Evolutionary conservation across 2,888 invertebrate species (phyloP), one percentile per base, ranked within the genome.

Genomic region (Cosmopolites sordidus): DNA sequence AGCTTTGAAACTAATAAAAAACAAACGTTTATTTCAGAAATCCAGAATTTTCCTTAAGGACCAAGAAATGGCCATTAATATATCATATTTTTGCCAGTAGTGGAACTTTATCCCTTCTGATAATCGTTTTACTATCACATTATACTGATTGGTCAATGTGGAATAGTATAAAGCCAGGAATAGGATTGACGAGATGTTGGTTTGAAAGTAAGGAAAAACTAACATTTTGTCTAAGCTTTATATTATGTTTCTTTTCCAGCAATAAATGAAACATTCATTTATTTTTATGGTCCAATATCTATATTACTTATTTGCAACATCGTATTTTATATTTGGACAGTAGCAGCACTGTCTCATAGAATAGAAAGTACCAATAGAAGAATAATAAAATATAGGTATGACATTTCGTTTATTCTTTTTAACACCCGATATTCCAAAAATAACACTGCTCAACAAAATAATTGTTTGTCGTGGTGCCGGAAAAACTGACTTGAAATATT

Each of bases 21-120:
- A 22, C 22, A 22, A 8, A n/a, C 3, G 11, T 33, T 33, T 12
- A 9, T 65, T 69, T 49, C 47, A 72, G 72, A 14, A 57, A 64
- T 58, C 66, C 71, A 51, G 63, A 61, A 33, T 65, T 73, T 43
- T 73, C 75, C 42, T 73, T 78, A 52, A 76, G 75, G 0, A 80
- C 80, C 37, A 75, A 71, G 44, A 75, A 75, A 48, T 79, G 83
- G 64, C 81, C 76, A 63, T 63, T 75, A 15, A 61, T 73, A 38
- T 86, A 83, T 68, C 78, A 79, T 60, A 62, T 76, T 16, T 81
- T 82, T 64, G 84, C 82, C 1, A 83, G 82, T 77, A 82, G 83
- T 2, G 69, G 75, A 17, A 79, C 84, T 0, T 40, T 77, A 0
- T 48, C 79, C 22, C 78, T 83, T 47, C 69, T 85, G 1, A 63